Conservation (phyloP, 2,888 invertebrate genomes). For the Agriopis marginaria region DNA sequence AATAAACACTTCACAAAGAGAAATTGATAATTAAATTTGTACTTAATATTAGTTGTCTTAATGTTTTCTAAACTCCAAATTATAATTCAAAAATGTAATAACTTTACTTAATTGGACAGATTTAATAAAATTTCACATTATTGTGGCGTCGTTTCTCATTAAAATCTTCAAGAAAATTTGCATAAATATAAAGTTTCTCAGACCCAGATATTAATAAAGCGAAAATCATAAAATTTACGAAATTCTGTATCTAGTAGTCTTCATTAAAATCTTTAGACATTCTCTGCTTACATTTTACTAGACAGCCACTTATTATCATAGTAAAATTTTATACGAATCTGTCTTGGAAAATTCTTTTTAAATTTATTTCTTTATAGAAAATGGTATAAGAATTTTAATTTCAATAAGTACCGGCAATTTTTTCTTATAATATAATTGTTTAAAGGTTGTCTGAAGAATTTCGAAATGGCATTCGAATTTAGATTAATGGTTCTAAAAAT, state of each 20-base stretch:
- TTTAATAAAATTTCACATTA: constrained; percentile 22
- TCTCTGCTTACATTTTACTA: constrained; percentile 12
- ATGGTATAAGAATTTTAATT: not conserved
- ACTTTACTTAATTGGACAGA: constrained; percentile 11
- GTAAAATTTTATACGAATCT: too few relatives aligned
- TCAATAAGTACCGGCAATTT: too few relatives aligned
- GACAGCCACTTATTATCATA: not conserved
- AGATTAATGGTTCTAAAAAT: too few relatives aligned
- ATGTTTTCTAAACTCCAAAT: not conserved
- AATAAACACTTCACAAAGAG: too few relatives aligned
- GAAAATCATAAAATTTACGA: constrained; percentile 20
- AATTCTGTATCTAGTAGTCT: constrained; percentile 17
- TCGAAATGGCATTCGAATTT: too few relatives aligned
- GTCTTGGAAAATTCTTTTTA: not conserved
- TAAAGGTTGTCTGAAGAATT: too few relatives aligned
- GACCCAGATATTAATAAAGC: constrained; percentile 26
- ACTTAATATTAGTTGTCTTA: not conserved
- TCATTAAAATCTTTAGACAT: constrained; percentile 12
- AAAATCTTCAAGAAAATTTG: constrained; percentile 28
- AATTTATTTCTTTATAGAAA: not conserved
- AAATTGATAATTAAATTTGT: too few relatives aligned
- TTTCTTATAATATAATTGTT: too few relatives aligned
- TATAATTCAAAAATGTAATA: constrained; percentile 14
- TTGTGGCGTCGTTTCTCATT: constrained; percentile 24
- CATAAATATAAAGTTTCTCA: constrained; percentile 33